phyloP scores from a whole-genome alignment of 1,140 invertebrate species.

The Polypedilum vanderplanki region DNA sequence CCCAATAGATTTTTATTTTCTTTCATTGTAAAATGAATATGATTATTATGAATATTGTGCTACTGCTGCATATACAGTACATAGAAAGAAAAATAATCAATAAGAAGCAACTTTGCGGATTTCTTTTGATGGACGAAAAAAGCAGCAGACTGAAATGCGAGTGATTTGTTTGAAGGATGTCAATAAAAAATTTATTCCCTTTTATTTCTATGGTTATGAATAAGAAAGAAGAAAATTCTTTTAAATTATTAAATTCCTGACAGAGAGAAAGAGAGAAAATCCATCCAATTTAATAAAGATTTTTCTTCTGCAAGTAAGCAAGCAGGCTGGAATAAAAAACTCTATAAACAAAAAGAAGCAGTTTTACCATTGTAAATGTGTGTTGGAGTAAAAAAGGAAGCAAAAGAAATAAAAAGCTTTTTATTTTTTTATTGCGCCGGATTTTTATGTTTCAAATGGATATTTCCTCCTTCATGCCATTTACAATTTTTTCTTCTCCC shows the following conservation, averaged over 20 bases:
- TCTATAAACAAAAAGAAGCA: background rate
- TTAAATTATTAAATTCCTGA: constrained; percentile 20
- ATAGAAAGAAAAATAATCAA: too few species aligned
- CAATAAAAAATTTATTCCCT: too few species aligned
- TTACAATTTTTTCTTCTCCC: background rate
- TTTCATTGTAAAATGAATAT: background rate
- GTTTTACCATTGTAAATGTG: background rate
- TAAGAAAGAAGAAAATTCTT: too few species aligned
- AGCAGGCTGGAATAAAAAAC: background rate
- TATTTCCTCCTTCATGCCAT: constrained; percentile 15
- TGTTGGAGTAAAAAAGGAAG: background rate
- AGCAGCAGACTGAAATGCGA: too few species aligned
- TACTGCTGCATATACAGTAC: too few species aligned
- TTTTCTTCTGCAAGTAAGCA: background rate
- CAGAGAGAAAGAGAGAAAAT: background rate
- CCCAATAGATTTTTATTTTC: constrained; percentile 13
- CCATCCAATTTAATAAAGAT: constrained; percentile 24
- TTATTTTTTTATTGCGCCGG: constrained; percentile 6
- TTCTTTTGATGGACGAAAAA: too few species aligned
- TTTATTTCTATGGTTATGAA: too few species aligned
- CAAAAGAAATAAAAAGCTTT: constrained; percentile 24
- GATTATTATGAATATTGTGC: background rate
- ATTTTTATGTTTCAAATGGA: constrained; percentile 28
- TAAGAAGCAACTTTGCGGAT: too few species aligned
- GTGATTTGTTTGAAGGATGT: too few species aligned